Evolutionary conservation across 2,797 vertebrate genomes (phyloP), one percentile per base, ranked within the genome.

Genomic region (Notoglanidium macrostoma): DNA sequence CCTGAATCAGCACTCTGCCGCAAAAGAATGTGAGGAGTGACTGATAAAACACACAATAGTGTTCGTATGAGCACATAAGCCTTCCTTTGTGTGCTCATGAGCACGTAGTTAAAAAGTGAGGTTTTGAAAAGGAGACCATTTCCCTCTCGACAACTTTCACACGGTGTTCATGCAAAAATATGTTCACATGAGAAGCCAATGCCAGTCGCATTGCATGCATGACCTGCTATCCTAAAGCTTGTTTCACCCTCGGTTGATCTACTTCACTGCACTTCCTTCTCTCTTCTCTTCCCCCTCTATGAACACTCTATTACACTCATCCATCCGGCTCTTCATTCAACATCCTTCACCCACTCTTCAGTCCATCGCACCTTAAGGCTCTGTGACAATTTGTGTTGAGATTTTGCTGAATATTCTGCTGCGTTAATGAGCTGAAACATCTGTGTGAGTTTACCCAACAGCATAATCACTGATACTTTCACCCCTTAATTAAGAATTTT

Each of bases 211-310:
- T 90, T 85, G 85, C 87, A 92, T 1, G 93, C 92, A 94, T 94
- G 94, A 95, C 94, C 92, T 93, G 92, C 70, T 94, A 90, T 67
- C 84, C 49, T 85, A 92, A 92, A 93, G 92, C 91, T 92, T 92
- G 92, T 95, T 95, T 95, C 93, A 95, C 92, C 92, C 94, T 94
- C 92, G 84, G 88, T 89, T 92, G 92, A 93, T 92, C 84, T 89
- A 91, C 93, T 89, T 92, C 90, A 92, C 88, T 91, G 91, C 89
- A 90, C 89, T 92, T 93, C 92, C 93, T 93, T 83, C 87, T 73
- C 78, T 73, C n/a, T 35, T 81, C 79, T 46, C 79, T 51, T 12
- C 49, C 79, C 14, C 3, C 55, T 67, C 35, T 54, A 15, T 11
- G 26, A 65, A 79, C 76, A n/a, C n/a, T n/a, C n/a, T n/a, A n/a